Conservation (phyloP, 2,888 invertebrate species). For the Lithophane ornitopus region DNA sequence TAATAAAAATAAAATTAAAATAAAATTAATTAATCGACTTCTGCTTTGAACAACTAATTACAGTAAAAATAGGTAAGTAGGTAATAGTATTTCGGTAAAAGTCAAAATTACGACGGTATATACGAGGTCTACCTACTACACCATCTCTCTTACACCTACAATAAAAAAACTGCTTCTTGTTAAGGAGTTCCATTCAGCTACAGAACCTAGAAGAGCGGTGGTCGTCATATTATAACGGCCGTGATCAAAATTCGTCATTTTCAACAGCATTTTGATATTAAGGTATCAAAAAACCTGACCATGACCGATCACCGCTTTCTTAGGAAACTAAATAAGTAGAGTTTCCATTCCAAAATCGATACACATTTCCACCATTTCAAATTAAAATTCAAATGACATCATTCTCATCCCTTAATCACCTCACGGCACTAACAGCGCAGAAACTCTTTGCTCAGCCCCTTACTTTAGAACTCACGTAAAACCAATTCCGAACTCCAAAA, state of each 20-base stretch:
- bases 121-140: too few species aligned
- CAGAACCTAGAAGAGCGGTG: neutral
- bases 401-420: slow-evolving; percentile 39
- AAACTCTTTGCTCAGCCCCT: slow-evolving; percentile 24
- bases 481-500: slow-evolving; percentile 58
- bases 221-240: neutral
- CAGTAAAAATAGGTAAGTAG: neutral
- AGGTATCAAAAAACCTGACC: too few species aligned
- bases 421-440: slow-evolving; percentile 19
- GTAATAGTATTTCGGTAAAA: neutral
- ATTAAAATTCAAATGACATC: slow-evolving; percentile 35
- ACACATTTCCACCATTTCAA: neutral
- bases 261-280: neutral
- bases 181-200: too few species aligned
- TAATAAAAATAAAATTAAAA: too few species aligned
- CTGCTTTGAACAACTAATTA: neutral
- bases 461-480: slow-evolving; percentile 52
- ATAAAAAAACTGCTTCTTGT: too few species aligned
- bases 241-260: neutral
- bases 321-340: neutral
- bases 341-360: neutral
- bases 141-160: too few species aligned
- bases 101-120: neutral
- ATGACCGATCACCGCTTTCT: too few species aligned
- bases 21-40: too few species aligned